Evolutionary conservation across 2,797 vertebrate species (phyloP).

Genomic region (Pipistrellus nathusii): DNA sequence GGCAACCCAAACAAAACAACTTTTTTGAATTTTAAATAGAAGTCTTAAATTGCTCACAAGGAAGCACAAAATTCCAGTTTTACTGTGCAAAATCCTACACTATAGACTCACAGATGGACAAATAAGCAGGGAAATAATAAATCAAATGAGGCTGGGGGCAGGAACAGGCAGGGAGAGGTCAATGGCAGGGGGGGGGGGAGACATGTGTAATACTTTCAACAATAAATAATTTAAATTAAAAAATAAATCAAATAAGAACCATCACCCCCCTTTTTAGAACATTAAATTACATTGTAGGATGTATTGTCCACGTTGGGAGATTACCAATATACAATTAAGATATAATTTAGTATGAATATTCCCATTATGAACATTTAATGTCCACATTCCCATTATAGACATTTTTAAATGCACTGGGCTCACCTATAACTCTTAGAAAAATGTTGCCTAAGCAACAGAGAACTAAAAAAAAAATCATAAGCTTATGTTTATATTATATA

Average conservation of each 20-base stretch:
- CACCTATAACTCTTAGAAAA: neutral
- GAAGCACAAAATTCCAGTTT: constrained; percentile 74
- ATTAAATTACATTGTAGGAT: neutral
- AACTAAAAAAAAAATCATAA: neutral
- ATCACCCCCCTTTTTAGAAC: neutral
- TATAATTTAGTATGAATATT: neutral
- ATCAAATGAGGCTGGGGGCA: neutral
- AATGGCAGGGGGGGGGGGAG: too few species aligned
- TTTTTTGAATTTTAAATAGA: constrained; percentile 82
- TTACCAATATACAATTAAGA: neutral
- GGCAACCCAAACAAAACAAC: constrained; percentile 80
- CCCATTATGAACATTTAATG: neutral
- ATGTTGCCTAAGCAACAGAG: neutral
- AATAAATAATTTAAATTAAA: neutral
- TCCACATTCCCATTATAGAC: neutral
- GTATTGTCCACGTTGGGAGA: neutral
- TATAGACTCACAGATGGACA: constrained; percentile 56
- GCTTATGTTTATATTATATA: neutral
- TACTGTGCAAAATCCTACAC: constrained; percentile 58
- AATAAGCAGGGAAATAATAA: constrained; percentile 51
- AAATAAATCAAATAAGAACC: neutral
- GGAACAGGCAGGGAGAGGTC: too few species aligned
- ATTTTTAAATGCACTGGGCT: neutral
- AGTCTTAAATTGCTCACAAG: constrained; percentile 75
- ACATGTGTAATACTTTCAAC: too few species aligned